Percentiles rank a stretch among this genome's conserved stretches.
These are phyloP conservation scores for Dascillus cervinus DNA, from an alignment of 2,888 invertebrate species.

Conservation along the genomic window DNA sequence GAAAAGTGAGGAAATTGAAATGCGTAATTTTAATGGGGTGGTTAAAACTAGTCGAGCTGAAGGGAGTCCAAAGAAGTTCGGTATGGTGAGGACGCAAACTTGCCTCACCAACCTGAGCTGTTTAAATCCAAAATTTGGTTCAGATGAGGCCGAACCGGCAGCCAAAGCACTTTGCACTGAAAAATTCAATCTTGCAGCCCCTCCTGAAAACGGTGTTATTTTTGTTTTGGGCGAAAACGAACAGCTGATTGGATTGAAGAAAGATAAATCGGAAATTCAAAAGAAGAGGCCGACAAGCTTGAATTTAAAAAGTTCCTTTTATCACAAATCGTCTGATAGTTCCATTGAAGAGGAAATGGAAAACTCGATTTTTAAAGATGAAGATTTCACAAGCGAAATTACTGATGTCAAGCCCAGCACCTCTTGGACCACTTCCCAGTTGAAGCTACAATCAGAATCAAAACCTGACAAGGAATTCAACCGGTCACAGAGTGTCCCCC, in stretches of 20 bases:
- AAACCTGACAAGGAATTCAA: slow-evolving; percentile 11
- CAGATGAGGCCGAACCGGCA: no score
- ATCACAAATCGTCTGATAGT: slow-evolving; percentile 9
- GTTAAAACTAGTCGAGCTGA: no score
- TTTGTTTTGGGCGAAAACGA: slow-evolving; percentile 68
- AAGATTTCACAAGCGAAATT: slow-evolving; percentile 20
- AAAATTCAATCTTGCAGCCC: no score
- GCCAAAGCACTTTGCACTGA: no score
- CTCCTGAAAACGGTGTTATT: slow-evolving; percentile 47
- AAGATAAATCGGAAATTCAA: slow-evolving; percentile 24
- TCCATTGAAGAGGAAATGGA: slow-evolving; percentile 8
- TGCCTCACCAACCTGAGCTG: not conserved
- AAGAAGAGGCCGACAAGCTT: slow-evolving; percentile 10
- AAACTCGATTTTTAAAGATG: slow-evolving; percentile 21
- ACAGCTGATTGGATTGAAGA: slow-evolving; percentile 56
- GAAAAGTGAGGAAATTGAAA: slow-evolving; percentile 7
- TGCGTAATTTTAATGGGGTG: slow-evolving; percentile 5
- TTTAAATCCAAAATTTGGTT: no score
- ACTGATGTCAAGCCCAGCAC: slow-evolving; percentile 24
- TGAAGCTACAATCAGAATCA: slow-evolving; percentile 15
- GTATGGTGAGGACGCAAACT: no score
- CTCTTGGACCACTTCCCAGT: slow-evolving; percentile 22
- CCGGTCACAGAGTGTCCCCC: slow-evolving; percentile 35
- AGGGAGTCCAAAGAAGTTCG: no score
- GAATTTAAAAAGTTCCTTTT: slow-evolving; percentile 13